Evolutionary conservation across 1,140 invertebrate species (phyloP).

Genomic region (Drosophila sturtevanti): DNA sequence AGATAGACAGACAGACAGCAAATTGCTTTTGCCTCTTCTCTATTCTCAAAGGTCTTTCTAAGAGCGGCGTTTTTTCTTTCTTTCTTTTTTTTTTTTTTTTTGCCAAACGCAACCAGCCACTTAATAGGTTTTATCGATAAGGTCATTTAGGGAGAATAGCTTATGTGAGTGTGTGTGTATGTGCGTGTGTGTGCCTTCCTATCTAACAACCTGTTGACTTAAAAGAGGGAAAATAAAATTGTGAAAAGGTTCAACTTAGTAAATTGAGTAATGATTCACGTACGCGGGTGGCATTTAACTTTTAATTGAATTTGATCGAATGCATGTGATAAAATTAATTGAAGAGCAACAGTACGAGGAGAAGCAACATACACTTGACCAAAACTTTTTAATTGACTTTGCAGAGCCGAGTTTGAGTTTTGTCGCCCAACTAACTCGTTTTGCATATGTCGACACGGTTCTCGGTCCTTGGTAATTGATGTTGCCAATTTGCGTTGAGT

Average conservation of each 20-base stretch:
- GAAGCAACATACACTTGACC: slow-evolving; percentile 48
- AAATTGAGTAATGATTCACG: slow-evolving; percentile 70
- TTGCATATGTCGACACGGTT: slow-evolving; percentile 43
- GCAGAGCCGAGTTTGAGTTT: slow-evolving; percentile 42
- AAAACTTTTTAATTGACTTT: slow-evolving; percentile 77
- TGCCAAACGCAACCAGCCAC: slow-evolving; percentile 37
- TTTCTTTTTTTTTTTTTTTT: slow-evolving; percentile 1
- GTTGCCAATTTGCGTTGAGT: slow-evolving; percentile 61
- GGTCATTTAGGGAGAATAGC: slow-evolving; percentile 35
- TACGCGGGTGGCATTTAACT: slow-evolving; percentile 64
- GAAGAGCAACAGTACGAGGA: slow-evolving; percentile 23
- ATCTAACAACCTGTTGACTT: slow-evolving; percentile 47
- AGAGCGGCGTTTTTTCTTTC: slow-evolving; percentile 29
- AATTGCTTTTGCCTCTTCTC: slow-evolving; percentile 50
- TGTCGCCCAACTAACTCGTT: slow-evolving; percentile 40
- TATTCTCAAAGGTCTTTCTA: slow-evolving; percentile 27
- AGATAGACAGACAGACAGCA: slow-evolving; percentile 51
- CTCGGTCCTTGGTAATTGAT: slow-evolving; percentile 47
- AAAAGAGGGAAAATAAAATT: background rate
- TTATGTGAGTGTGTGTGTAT: background rate
- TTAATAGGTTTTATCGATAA: slow-evolving; percentile 70
- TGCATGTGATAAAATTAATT: slow-evolving; percentile 79
- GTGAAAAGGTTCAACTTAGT: slow-evolving; percentile 42
- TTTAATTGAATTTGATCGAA: slow-evolving; percentile 81
- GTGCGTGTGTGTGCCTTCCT: background rate